Base-by-base conservation (phyloP, 2,797 vertebrate genomes). In the Emys orbicularis region DNA sequence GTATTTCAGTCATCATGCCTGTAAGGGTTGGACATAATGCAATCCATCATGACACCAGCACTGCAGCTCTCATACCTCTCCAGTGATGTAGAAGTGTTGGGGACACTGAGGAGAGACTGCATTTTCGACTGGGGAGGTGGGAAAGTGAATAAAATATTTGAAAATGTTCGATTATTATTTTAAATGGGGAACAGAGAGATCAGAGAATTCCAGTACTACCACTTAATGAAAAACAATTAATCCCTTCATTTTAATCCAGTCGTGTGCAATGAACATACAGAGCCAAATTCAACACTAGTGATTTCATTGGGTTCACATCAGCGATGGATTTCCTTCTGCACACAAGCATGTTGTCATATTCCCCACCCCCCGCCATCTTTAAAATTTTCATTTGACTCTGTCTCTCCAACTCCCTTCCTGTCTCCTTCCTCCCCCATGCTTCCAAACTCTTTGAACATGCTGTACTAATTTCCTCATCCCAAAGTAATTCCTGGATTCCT, bases 311-410 rank as follows among this genome's bases (percentile, higher is more conserved):
- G 54, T 19, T 82, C 85, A 87, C 52, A 50, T 65, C 53, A 61
- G 84, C 65, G n/a, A 74, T 83, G 53, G 86, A 53, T 80, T 96
- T 91, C 84, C 85, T n/a, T 87, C 86, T 88, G 87, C 90, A 80
- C 81, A 84, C n/a, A 72, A 72, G n/a, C 68, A 41, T 41, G 5
- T 23, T 72, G 27, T 59, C 31, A 31, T 31, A 31, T 15, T 53
- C 52, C 52, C 18, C 52, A 53, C 57, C 18, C 34, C n/a, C 65
- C 2, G 9, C n/a, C 27, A 6, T 85, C 53, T 92, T 92, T 89
- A 80, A 79, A 93, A 92, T 41, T 95, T 94, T 34, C 47, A 29
- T 92, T 88, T 92, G 53, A 88, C 34, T 16, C 12, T 29, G 31
- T 72, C 50, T 93, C 72, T 96, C 90, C 84, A 65, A 31, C 79